phyloP scores from a whole-genome alignment of 2,113 vertebrate genomes.

The Mobula hypostoma region DNA sequence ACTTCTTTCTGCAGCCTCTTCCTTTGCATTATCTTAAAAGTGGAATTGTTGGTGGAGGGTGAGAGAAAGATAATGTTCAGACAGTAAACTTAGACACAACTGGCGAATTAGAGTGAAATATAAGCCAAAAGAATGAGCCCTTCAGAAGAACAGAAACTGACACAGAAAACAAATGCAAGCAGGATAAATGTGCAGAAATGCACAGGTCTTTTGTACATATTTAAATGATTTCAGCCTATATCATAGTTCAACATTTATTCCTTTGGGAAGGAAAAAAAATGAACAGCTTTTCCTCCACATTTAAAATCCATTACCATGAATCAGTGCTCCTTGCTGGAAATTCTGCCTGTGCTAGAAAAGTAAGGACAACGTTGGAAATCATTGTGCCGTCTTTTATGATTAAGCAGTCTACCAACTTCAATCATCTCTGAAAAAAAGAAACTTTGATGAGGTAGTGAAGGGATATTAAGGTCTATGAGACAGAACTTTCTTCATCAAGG shows the following conservation, averaged over 20 bases:
- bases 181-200: neutral
- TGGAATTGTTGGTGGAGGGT: neutral
- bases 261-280: neutral
- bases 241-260: neutral
- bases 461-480: neutral
- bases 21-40: neutral
- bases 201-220: neutral
- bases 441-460: neutral
- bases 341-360: neutral
- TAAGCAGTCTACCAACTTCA: neutral
- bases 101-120: neutral
- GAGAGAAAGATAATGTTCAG: neutral
- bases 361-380: neutral
- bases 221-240: slow-evolving; percentile 4
- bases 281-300: neutral
- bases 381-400: neutral
- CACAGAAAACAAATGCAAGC: neutral
- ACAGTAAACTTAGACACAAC: neutral
- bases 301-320: neutral
- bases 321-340: neutral
- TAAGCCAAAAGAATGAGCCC: neutral
- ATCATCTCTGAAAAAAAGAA: neutral
- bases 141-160: neutral
- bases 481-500: neutral
- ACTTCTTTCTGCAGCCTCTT: neutral